Evolutionary conservation across 2,113 vertebrate species (phyloP).

Genomic region (Tetrax tetrax): DNA sequence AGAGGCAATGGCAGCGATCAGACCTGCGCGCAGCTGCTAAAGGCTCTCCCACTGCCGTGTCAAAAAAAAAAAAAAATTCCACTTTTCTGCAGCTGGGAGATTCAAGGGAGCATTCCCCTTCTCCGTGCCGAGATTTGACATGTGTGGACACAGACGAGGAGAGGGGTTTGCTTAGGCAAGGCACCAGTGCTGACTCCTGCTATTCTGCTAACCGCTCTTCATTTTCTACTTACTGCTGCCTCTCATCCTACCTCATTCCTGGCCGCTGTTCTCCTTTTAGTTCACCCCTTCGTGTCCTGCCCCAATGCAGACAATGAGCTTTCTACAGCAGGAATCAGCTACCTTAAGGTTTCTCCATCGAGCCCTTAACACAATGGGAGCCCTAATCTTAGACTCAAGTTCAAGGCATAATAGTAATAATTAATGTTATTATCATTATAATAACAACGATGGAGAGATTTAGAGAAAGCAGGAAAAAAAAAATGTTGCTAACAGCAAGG

Average conservation of each 20-base stretch:
- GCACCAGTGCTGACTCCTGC: constrained; percentile 54
- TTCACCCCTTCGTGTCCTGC: constrained; percentile 39
- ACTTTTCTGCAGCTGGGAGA: constrained; percentile 4
- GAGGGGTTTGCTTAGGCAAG: constrained; percentile 57
- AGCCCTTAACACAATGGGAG: constrained; percentile 14
- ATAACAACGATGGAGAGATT: constrained; percentile 60
- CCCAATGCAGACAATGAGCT: not conserved
- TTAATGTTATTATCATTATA: constrained; percentile 49
- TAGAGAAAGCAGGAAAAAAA: not conserved
- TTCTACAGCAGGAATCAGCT: not conserved
- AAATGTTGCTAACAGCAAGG: constrained; percentile 35
- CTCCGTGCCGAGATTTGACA: constrained; percentile 42
- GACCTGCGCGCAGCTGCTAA: not conserved
- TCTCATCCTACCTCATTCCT: constrained; percentile 54
- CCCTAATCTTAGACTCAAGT: constrained; percentile 19
- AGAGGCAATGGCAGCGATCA: not conserved
- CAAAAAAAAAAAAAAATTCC: not conserved
- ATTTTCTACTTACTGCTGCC: constrained; percentile 2
- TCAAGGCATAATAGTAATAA: constrained; percentile 30
- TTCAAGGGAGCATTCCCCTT: constrained; percentile 30
- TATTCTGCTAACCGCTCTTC: constrained; percentile 52
- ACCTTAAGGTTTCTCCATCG: not conserved
- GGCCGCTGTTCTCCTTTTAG: constrained; percentile 1
- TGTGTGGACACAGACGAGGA: constrained; percentile 61
- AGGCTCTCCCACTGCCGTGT: not conserved